phyloP scores from a whole-genome alignment of 1,140 invertebrate genomes.

The Caenorhabditis inopinata region DNA sequence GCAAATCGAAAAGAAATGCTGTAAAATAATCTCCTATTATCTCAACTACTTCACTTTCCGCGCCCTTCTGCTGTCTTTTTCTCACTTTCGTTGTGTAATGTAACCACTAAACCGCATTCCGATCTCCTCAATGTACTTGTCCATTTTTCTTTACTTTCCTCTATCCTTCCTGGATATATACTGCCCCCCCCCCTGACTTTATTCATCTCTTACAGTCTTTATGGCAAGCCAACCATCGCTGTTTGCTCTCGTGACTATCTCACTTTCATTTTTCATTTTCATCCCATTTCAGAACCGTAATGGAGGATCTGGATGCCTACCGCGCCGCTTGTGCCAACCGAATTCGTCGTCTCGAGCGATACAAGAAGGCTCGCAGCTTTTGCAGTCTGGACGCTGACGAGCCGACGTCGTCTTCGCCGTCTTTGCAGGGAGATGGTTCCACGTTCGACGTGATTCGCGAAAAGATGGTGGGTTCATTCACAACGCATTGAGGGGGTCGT shows the following conservation, averaged over 20 bases:
- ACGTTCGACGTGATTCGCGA: constrained; percentile 33
- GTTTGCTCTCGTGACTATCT: no score
- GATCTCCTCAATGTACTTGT: constrained; percentile 23
- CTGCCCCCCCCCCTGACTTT: background rate
- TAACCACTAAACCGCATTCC: constrained; percentile 30
- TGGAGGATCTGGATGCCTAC: constrained; percentile 33
- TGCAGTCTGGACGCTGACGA: constrained; percentile 22
- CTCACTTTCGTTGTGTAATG: constrained; percentile 31
- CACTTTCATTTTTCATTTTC: no score
- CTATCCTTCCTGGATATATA: background rate
- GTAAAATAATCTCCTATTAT: constrained; percentile 35
- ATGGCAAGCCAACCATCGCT: no score
- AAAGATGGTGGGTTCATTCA: constrained; percentile 9
- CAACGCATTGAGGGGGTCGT: background rate
- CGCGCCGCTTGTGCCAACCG: constrained; percentile 32
- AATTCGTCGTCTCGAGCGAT: constrained; percentile 35
- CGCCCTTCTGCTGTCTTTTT: constrained; percentile 4
- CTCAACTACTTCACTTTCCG: constrained; percentile 28
- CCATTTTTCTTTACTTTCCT: background rate
- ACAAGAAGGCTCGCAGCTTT: constrained; percentile 40
- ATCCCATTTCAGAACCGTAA: constrained; percentile 14
- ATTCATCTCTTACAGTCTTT: no score
- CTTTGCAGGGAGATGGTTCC: background rate
- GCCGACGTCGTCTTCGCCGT: constrained; percentile 24
- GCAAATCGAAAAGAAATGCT: constrained; percentile 28